Base-by-base conservation (phyloP, 2,797 vertebrate species). In the Tiaroga cobitis region DNA sequence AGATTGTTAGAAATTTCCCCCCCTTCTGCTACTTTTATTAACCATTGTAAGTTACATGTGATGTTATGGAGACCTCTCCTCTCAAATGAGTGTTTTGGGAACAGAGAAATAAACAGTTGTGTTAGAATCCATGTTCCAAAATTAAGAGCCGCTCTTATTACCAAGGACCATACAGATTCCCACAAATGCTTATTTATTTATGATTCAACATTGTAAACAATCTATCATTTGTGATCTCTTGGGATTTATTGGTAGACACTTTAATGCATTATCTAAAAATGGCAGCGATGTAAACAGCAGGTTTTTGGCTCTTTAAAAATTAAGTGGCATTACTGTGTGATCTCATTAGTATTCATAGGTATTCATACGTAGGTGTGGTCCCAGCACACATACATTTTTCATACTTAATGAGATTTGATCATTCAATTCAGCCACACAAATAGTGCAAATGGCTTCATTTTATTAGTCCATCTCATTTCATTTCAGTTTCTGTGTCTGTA, bases 11-110 rank as follows among this genome's bases (percentile, higher is more conserved):
- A 84, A 65, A 34, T 67, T 7, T 75, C 19, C 26, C 73, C 54
- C 56, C 32, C 67, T 34, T 78, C 74, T 77, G 73, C 54, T 83
- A 74, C 76, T 87, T 89, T 81, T 81, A 65, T 87, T 83, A 85
- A 80, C 46, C 69, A 73, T 41, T 73, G 54, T 65, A 61, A 80
- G 54, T 46, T n/a, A 26, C 29, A 70, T 24, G 19, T 56, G 29
- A 59, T 21, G 65, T 34, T 24, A 32, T 54, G 61, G 34, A 67
- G 81, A 75, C 81, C 59, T 63, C 41, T 82, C 13, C 41, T 34
- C 39, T 49, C 19, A 74, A 82, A 83, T 82, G 1, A 56, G 63
- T 59, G 67, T 72, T 70, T 78, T 83, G 82, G 61, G 73, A 83
- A 43, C 59, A 26, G 16, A 26, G 6, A 78, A 77, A 78, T 59